Evolutionary conservation across 1,140 invertebrate species (phyloP).

Genomic region (Spodoptera frugiperda): DNA sequence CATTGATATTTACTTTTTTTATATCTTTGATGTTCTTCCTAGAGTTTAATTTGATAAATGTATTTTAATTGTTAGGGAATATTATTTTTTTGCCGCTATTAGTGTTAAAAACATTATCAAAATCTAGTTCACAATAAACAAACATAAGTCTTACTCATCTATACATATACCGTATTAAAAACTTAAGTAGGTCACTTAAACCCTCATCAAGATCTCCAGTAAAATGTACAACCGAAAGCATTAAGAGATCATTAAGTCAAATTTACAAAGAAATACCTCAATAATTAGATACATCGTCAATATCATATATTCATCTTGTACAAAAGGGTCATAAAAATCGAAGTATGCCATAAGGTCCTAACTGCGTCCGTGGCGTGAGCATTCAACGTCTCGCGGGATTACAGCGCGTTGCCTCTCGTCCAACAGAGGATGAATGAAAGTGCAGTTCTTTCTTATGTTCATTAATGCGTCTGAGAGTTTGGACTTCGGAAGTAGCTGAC

Average conservation of each 20-base stretch:
- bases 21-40: too few species aligned
- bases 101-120: too few species aligned
- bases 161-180: too few species aligned
- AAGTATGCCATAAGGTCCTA: slow-evolving; percentile 35
- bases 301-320: neutral
- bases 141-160: too few species aligned
- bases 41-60: too few species aligned
- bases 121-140: too few species aligned
- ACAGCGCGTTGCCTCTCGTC: slow-evolving; percentile 75
- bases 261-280: too few species aligned
- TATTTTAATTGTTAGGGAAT: too few species aligned
- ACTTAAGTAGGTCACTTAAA: neutral
- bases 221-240: neutral
- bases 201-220: neutral
- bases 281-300: neutral
- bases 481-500: slow-evolving; percentile 60
- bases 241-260: too few species aligned
- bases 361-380: slow-evolving; percentile 58
- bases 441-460: slow-evolving; percentile 63
- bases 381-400: slow-evolving; percentile 67
- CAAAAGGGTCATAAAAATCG: slow-evolving; percentile 2
- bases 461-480: slow-evolving; percentile 58
- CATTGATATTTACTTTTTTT: too few species aligned
- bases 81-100: too few species aligned
- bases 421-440: slow-evolving; percentile 71